phyloP scores from a whole-genome alignment of 2,888 invertebrate species.

The Penaeus monodon region DNA sequence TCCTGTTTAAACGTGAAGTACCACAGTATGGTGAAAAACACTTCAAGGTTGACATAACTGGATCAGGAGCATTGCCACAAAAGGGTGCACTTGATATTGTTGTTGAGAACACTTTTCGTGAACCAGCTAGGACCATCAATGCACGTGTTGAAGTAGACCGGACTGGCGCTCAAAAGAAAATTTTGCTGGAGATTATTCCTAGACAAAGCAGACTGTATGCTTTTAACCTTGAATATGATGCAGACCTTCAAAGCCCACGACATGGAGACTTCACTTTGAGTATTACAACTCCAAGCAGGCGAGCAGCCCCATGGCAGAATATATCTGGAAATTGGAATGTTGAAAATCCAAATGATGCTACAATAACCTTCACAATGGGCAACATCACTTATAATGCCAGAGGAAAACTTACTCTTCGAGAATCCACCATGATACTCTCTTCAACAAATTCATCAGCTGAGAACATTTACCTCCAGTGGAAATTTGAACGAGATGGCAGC shows the following conservation, averaged over 20 bases:
- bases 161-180: slow-evolving; percentile 30
- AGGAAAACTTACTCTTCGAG: slow-evolving; percentile 43
- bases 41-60: slow-evolving; percentile 48
- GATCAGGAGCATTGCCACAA: slow-evolving; percentile 37
- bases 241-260: slow-evolving; percentile 1
- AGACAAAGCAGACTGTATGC: slow-evolving; percentile 31
- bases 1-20: slow-evolving; percentile 17
- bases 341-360: slow-evolving; percentile 24
- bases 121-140: slow-evolving; percentile 31
- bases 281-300: slow-evolving; percentile 41
- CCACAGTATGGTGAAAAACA: slow-evolving; percentile 21
- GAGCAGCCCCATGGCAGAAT: slow-evolving; percentile 37
- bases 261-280: slow-evolving; percentile 47
- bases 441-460: background rate
- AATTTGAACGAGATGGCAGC: slow-evolving; percentile 8
- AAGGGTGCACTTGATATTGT: slow-evolving; percentile 41
- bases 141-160: slow-evolving; percentile 43
- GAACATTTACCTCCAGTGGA: slow-evolving; percentile 45
- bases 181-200: slow-evolving; percentile 41
- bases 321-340: slow-evolving; percentile 60
- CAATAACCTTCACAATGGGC: slow-evolving; percentile 31
- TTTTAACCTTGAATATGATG: slow-evolving; percentile 43
- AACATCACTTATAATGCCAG: slow-evolving; percentile 35
- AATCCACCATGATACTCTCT: slow-evolving; percentile 31
- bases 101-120: slow-evolving; percentile 54